Conservation (phyloP, 1,140 invertebrate species). For the Rhagoletis zephyria region DNA sequence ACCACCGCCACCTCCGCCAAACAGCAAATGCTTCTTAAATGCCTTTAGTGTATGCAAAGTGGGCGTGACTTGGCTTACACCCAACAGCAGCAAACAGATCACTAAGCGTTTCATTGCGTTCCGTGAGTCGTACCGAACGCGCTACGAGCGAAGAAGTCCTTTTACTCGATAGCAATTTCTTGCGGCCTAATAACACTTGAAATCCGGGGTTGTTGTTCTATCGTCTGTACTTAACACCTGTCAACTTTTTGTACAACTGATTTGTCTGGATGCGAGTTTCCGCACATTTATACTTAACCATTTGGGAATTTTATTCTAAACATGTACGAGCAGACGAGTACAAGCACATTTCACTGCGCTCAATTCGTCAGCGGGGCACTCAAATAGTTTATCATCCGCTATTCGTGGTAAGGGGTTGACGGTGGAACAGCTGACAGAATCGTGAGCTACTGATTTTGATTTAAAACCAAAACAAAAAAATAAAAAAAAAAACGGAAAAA, state of each 20-base stretch:
- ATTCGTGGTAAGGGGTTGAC: neutral
- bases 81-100: conserved; percentile 33
- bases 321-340: conserved; percentile 8
- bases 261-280: conserved; percentile 12
- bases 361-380: neutral
- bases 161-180: neutral
- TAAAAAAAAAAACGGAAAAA: conserved; percentile 12
- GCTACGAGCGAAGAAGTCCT: neutral
- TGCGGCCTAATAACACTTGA: neutral
- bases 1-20: conserved; percentile 37
- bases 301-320: conserved; percentile 45
- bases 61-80: conserved; percentile 19
- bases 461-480: conserved; percentile 27
- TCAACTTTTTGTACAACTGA: conserved; percentile 27
- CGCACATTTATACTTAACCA: conserved; percentile 30
- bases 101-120: conserved; percentile 48
- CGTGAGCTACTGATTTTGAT: conserved; percentile 37
- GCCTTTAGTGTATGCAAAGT: conserved; percentile 41
- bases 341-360: neutral
- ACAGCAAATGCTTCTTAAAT: conserved; percentile 24
- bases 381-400: neutral
- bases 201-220: neutral
- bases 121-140: neutral
- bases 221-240: neutral
- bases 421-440: neutral